Evolutionary conservation across 2,797 vertebrate genomes (phyloP).

Genomic region (Knipowitschia caucasica): DNA sequence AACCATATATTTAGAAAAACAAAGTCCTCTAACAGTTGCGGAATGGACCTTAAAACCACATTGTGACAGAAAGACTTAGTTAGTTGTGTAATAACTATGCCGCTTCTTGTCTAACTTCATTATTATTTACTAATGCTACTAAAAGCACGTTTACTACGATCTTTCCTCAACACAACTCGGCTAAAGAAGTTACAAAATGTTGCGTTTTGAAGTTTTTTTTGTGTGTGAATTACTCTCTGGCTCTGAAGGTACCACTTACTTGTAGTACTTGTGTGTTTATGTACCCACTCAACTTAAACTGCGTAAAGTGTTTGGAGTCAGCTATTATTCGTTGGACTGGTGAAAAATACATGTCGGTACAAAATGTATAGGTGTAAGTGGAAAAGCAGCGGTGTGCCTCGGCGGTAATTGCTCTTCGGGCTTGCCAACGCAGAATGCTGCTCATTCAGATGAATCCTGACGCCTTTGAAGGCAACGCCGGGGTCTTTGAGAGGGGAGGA

Average conservation of each 20-base stretch:
- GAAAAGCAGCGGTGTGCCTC: conserved; percentile 55
- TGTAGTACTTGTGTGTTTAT: conserved; percentile 8
- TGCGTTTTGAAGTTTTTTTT: neutral
- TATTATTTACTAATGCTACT: too few relatives aligned
- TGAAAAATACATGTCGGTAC: conserved; percentile 49
- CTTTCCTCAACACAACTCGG: neutral
- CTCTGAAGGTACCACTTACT: conserved; percentile 17
- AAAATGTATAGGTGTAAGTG: conserved; percentile 63
- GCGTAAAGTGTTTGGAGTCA: conserved; percentile 52
- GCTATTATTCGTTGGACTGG: conserved; percentile 54
- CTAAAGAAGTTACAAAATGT: neutral
- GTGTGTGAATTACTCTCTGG: neutral
- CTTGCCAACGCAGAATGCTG: conserved; percentile 74
- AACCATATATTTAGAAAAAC: too few relatives aligned
- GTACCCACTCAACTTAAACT: conserved; percentile 30
- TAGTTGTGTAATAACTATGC: too few relatives aligned
- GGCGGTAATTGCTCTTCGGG: conserved; percentile 63
- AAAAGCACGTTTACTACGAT: too few relatives aligned
- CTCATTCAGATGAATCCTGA: conserved; percentile 74
- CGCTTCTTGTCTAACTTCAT: too few relatives aligned
- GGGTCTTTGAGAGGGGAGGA: conserved; percentile 61
- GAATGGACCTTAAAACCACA: too few relatives aligned
- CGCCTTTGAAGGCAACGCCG: conserved; percentile 67
- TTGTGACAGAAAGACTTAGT: too few relatives aligned
- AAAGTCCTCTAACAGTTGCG: too few relatives aligned